Evolutionary conservation across 1,140 invertebrate species (phyloP).

Genomic region (Penaeus chinensis): DNA sequence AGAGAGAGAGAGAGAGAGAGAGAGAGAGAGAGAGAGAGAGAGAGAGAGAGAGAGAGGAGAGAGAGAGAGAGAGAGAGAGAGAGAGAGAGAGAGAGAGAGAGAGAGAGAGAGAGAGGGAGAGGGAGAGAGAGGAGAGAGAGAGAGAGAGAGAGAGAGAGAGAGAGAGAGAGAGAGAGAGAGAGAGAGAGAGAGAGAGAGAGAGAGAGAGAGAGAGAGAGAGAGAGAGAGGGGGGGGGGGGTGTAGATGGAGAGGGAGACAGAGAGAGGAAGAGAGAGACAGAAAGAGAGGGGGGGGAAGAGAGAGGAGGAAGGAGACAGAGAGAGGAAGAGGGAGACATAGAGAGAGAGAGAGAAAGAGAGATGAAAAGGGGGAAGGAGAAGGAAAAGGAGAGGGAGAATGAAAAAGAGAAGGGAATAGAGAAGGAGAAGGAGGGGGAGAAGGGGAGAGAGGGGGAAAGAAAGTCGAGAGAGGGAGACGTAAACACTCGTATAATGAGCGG

Average conservation of each 20-base stretch:
- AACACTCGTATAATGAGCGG: too few species aligned
- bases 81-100: too few species aligned
- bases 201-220: constrained; percentile 4
- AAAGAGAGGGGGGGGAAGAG: not conserved
- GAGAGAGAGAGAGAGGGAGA: too few species aligned
- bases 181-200: constrained; percentile 1
- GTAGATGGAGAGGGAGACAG: not conserved
- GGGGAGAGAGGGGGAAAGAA: too few species aligned
- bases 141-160: not conserved
- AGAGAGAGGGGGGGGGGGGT: not conserved
- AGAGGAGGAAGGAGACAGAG: not conserved
- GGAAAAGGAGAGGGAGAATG: not conserved
- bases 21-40: too few species aligned
- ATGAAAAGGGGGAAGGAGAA: not conserved
- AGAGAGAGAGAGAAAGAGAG: not conserved
- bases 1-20: too few species aligned
- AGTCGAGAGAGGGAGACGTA: too few species aligned
- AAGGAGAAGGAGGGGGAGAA: too few species aligned
- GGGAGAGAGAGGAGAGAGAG: too few species aligned
- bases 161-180: not conserved
- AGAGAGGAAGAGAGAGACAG: not conserved
- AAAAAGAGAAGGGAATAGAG: too few species aligned
- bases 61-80: too few species aligned
- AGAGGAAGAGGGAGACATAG: not conserved
- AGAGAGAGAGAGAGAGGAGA: too few species aligned